Conservation (phyloP, 2,797 vertebrate species). For the Parotocinclus haroldoi region DNA sequence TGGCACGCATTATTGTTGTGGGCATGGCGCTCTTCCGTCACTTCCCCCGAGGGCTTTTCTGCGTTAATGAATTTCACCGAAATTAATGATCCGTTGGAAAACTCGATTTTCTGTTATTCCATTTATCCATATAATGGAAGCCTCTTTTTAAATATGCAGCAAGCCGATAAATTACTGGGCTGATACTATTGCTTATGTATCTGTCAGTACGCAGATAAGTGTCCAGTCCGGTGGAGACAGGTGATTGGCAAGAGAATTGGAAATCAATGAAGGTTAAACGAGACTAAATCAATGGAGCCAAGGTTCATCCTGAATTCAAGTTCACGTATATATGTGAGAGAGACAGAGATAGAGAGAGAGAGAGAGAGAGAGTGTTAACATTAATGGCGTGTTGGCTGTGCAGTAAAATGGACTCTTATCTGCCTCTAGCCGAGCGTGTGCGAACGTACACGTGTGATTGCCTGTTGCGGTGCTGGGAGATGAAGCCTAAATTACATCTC, state of each 20-base stretch:
- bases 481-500: conserved; percentile 64
- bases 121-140: too few relatives aligned
- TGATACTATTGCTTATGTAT: conserved; percentile 22
- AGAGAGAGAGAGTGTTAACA: not conserved
- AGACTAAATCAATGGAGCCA: conserved; percentile 53
- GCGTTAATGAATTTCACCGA: too few relatives aligned
- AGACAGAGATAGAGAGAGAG: conserved; percentile 11
- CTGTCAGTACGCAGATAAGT: conserved; percentile 36
- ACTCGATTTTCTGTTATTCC: too few relatives aligned
- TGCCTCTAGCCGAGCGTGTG: conserved; percentile 51
- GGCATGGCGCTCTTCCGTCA: too few relatives aligned
- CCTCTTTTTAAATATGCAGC: too few relatives aligned
- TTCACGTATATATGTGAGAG: conserved; percentile 37
- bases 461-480: conserved; percentile 44
- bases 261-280: conserved; percentile 87
- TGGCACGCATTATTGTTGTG: conserved; percentile 49
- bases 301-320: conserved; percentile 47
- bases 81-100: too few relatives aligned
- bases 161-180: not conserved
- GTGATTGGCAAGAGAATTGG: conserved; percentile 80
- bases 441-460: conserved; percentile 28
- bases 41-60: too few relatives aligned
- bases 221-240: conserved; percentile 65
- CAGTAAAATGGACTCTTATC: conserved; percentile 41
- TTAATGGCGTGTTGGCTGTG: not conserved